Evolutionary conservation across 2,797 vertebrate species (phyloP).

Genomic region (Malurus leucopterus): DNA sequence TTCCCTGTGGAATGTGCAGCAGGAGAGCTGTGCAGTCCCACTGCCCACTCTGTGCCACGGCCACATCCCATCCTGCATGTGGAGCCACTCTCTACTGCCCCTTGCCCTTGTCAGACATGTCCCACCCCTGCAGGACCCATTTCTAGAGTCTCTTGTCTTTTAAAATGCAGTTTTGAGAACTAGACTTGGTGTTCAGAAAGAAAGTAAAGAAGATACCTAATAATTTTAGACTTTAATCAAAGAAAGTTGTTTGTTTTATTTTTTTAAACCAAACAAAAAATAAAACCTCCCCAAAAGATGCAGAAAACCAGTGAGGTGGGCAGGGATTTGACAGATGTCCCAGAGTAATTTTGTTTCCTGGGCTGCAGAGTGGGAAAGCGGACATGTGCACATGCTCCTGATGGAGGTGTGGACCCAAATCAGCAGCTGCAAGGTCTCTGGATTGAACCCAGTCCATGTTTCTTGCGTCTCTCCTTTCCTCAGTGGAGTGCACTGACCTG

Average conservation of each 20-base stretch:
- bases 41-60: not conserved
- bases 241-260: not conserved
- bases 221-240: not conserved
- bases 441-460: not conserved
- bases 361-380: not conserved
- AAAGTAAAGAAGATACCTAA: not conserved
- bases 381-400: fast-evolving
- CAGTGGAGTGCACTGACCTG: not conserved
- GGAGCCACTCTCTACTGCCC: not conserved
- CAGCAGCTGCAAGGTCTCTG: not conserved
- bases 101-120: not conserved
- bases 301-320: not conserved
- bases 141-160: not conserved
- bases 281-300: not conserved
- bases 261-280: not conserved
- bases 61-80: fast-evolving
- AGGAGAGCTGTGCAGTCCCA: not conserved
- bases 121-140: not conserved
- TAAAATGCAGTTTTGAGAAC: not conserved
- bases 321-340: not conserved
- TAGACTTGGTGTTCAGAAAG: not conserved
- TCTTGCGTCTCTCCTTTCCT: not conserved
- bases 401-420: not conserved
- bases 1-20: not conserved
- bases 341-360: not conserved